Conservation (phyloP, 2,113 vertebrate species). For the Engystomops pustulosus region DNA sequence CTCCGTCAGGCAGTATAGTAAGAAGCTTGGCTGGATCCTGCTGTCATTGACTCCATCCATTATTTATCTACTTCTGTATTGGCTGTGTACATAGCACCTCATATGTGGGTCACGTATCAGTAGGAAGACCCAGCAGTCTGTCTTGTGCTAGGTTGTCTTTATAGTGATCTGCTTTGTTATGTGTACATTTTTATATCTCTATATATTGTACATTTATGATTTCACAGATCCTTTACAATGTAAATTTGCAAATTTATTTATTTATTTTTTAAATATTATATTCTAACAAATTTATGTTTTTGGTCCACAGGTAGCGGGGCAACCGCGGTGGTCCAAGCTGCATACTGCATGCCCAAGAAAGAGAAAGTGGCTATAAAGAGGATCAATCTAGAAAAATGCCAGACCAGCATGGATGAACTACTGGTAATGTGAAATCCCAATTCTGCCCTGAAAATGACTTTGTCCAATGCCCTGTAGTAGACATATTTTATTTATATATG, state of each 20-base stretch:
- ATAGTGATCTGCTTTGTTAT: neutral
- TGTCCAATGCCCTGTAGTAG: too few species aligned
- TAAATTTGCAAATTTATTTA: neutral
- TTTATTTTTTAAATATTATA: neutral
- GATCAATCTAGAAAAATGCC: conserved; percentile 96
- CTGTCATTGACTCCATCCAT: neutral
- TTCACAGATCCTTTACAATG: neutral
- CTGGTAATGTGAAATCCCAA: conserved; percentile 74
- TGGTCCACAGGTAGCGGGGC: conserved; percentile 77
- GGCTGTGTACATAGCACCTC: neutral
- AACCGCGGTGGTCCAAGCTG: conserved; percentile 93
- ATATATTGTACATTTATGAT: neutral
- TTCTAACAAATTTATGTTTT: neutral
- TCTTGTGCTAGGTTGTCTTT: neutral
- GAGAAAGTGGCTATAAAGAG: conserved; percentile 96
- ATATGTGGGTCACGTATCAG: neutral
- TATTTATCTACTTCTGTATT: neutral
- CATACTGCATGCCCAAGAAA: conserved; percentile 87
- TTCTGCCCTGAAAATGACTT: neutral
- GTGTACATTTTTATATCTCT: neutral
- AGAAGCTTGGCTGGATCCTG: neutral
- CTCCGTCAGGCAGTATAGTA: too few species aligned
- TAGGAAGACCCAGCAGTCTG: neutral
- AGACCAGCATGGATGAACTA: conserved; percentile 97
- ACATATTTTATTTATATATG: too few species aligned